Conservation (phyloP, 2,113 vertebrate genomes). For the Notechis scutatus region DNA sequence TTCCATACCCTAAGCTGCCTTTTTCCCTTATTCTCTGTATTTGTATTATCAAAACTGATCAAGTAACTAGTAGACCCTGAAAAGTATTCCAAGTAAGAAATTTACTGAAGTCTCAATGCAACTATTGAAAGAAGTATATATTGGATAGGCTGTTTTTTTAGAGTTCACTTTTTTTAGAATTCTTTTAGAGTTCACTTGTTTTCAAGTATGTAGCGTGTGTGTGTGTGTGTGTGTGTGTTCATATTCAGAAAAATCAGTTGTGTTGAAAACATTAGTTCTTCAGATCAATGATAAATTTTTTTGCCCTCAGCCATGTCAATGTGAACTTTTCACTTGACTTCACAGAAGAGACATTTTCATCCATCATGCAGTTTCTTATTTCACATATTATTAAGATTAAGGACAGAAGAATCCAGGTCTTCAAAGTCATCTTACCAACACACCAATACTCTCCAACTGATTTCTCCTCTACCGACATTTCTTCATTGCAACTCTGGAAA, state of each 20-base stretch:
- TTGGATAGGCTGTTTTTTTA: slow-evolving; percentile 37
- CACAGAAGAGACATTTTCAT: neutral
- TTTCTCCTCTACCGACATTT: neutral
- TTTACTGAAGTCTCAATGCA: slow-evolving; percentile 51
- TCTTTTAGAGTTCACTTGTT: slow-evolving; percentile 30
- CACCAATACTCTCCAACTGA: neutral
- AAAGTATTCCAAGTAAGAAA: slow-evolving; percentile 53
- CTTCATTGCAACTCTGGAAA: neutral
- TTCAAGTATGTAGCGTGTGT: slow-evolving; percentile 6
- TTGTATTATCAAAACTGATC: slow-evolving; percentile 53
- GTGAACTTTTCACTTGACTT: slow-evolving; percentile 4
- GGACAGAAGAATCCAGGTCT: neutral
- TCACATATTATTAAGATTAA: neutral
- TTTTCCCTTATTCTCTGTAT: slow-evolving; percentile 43
- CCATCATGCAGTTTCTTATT: neutral
- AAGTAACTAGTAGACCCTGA: slow-evolving; percentile 31
- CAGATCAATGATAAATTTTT: slow-evolving; percentile 5
- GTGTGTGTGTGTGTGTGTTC: neutral
- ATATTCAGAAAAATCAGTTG: slow-evolving; percentile 16
- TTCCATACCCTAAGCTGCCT: slow-evolving; percentile 35
- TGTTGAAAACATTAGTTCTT: slow-evolving; percentile 5
- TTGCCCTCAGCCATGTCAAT: slow-evolving; percentile 8
- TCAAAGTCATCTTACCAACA: neutral
- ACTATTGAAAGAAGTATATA: slow-evolving; percentile 36
- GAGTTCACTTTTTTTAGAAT: too few relatives aligned